Conservation (phyloP, 2,113 vertebrate genomes). For the Melanerpes aurifrons region DNA sequence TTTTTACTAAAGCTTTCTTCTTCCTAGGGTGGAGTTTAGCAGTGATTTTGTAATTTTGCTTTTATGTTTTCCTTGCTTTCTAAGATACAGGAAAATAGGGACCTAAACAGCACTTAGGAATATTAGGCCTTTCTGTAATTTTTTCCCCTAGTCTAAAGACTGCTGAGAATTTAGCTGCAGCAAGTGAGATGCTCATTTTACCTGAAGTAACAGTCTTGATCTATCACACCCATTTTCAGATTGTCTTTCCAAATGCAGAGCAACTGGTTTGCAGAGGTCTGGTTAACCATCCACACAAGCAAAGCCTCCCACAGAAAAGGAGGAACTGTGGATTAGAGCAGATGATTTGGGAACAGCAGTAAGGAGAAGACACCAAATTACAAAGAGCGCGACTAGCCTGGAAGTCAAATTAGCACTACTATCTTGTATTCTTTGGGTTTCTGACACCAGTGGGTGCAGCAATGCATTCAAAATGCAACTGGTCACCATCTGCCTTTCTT, state of each 20-base stretch:
- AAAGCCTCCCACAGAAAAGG: neutral
- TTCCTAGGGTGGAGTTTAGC: neutral
- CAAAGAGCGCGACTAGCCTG: neutral
- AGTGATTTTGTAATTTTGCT: neutral
- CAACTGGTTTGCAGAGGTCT: neutral
- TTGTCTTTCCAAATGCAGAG: neutral
- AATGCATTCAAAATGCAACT: neutral
- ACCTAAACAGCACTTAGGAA: neutral
- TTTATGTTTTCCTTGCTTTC: neutral
- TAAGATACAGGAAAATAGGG: neutral
- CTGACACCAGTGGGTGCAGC: neutral
- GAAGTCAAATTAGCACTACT: neutral
- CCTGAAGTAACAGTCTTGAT: neutral
- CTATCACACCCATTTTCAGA: neutral
- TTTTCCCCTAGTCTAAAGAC: neutral
- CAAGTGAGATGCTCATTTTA: neutral
- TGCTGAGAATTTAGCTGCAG: neutral
- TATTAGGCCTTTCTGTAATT: neutral
- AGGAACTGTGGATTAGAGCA: neutral
- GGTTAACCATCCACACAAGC: neutral
- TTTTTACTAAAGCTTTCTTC: neutral
- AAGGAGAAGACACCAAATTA: neutral
- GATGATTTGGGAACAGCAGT: neutral
- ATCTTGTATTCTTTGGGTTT: neutral
- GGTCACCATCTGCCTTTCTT: neutral